Base-by-base conservation (phyloP, 2,797 vertebrate genomes). In the Esox masquinongy region DNA sequence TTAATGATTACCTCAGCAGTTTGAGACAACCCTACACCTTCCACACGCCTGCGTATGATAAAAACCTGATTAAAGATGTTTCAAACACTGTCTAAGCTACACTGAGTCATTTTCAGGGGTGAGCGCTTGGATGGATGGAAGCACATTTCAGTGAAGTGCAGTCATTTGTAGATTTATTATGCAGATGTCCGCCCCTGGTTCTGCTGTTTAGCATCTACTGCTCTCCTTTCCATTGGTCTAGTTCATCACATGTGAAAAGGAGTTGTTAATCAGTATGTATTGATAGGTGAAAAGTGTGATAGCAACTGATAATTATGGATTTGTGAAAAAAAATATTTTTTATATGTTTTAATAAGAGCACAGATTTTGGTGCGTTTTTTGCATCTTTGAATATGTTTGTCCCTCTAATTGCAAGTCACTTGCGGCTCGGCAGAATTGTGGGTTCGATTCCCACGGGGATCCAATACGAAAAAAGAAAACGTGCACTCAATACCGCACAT, bases 1-100 rank as follows among this genome's bases (percentile, higher is more conserved):
- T 68, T 83, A 87, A 89, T 88, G 70, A 80, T 87, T 88, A 79
- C 71, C 84, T 88, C 82, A 84, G 89, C 74, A 0, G 79, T 88
- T 88, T 75, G 16, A n/a, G 34, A 26, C 53, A 15, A 24, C 53
- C 43, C 49, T 75, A 72, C 63, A 39, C 81, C 73, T 73, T 73
- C 70, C 87, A 84, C 81, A 77, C 68, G 77, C 29, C 74, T 85
- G 86, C 83, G 85, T 11, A 56, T 2, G 53, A 8, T 2, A 17
- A 51, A 11, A 56, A 22, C 5, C 0, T 39, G 2, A 39, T 4
- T 3, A 39, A n/a, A n/a, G n/a, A 9, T n/a, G n/a, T 19, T 8
- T n/a, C n/a, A 3, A 11, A 56, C 53, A 22, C 19, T 2, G 4
- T 9, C 53, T n/a, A 56, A n/a, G n/a, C 19, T 22, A 56, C 53